A percentile compares a stretch with the other conserved stretches of the same genome.
phyloP scores from a whole-genome alignment of 2,888 invertebrate genomes.

The Polydrusus pterygomalis region DNA sequence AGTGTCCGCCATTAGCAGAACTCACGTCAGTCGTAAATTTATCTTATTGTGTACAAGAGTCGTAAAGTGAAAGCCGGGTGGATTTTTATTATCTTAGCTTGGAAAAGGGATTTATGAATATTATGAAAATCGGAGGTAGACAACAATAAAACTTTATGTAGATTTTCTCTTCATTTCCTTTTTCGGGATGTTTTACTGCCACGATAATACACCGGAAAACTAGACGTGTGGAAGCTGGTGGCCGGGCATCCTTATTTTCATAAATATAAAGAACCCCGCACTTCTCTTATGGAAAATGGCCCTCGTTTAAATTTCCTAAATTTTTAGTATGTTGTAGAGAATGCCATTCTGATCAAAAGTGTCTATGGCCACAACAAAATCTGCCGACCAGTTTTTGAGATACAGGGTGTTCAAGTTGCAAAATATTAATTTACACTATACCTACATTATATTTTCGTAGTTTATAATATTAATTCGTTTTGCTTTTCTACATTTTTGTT shows the following conservation, averaged over 20 bases:
- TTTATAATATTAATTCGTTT: no score
- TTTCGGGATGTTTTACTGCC: constrained; percentile 35
- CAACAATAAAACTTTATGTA: constrained; percentile 48
- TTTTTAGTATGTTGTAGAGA: no score
- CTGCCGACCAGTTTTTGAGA: no score
- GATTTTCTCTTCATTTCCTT: constrained; percentile 35
- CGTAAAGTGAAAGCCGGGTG: constrained; percentile 25
- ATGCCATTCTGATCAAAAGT: no score
- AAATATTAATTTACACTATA: no score
- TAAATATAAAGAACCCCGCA: no score
- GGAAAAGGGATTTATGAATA: constrained; percentile 45
- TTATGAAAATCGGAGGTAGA: constrained; percentile 51
- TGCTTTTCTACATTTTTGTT: no score
- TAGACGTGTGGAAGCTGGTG: constrained; percentile 34
- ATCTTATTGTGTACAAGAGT: constrained; percentile 30
- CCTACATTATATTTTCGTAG: no score
- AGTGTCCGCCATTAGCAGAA: constrained; percentile 16
- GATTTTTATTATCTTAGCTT: constrained; percentile 43
- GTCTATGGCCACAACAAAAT: no score
- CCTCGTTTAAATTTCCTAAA: no score
- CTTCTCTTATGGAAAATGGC: no score
- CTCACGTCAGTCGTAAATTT: constrained; percentile 27
- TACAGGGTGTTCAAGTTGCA: no score
- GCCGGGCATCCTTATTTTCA: constrained; percentile 15
- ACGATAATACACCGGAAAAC: constrained; percentile 39